Base-by-base conservation (phyloP, 2,797 vertebrate species). In the Amblyopsis hoosieri region DNA sequence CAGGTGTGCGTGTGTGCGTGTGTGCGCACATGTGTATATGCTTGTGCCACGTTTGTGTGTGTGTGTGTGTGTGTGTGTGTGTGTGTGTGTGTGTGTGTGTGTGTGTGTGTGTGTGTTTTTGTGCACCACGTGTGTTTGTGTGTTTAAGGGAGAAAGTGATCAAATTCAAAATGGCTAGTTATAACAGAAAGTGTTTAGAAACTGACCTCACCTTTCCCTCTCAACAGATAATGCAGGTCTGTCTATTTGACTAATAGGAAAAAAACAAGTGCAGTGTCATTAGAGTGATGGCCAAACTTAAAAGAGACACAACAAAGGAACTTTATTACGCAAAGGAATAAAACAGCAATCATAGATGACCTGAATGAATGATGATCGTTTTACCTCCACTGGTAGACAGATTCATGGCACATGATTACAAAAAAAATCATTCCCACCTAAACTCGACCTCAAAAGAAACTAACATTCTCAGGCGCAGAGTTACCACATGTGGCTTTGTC, bases 401-500 rank as follows among this genome's bases (percentile, higher is more conserved):
- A 68, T 67, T 55, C 57, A 23, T 48, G 61, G 6, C 48, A 4
- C 33, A 57, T 64, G 69, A 60, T 74, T 8, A 74, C 70, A 62
- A 65, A 31, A 62, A 60, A 12, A 67, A 72, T 45, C 67, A 1
- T 71, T 66, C 74, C 57, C 42, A 56, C 37, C 74, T 74, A 64
- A 45, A 69, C 37, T 64, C n/a, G 11, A 14, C 54, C 46, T 46
- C 47, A 12, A 10, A 29, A 57, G 82, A 74, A 83, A 85, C 71
- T 80, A n/a, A 82, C 85, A 93, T 93, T 94, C 91, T 86, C 85
- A 33, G 72, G 67, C 80, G 80, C 69, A 64, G 75, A 66, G 33
- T 15, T 10, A 87, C 71, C 83, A 4, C 57, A 77, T 68, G 83
- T 94, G 88, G 89, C 93, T 83, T 72, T 86, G 94, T 83, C 64